Evolutionary conservation across 2,888 invertebrate species (phyloP), one percentile per base, ranked within the genome.

Genomic region (Achlya flavicornis): DNA sequence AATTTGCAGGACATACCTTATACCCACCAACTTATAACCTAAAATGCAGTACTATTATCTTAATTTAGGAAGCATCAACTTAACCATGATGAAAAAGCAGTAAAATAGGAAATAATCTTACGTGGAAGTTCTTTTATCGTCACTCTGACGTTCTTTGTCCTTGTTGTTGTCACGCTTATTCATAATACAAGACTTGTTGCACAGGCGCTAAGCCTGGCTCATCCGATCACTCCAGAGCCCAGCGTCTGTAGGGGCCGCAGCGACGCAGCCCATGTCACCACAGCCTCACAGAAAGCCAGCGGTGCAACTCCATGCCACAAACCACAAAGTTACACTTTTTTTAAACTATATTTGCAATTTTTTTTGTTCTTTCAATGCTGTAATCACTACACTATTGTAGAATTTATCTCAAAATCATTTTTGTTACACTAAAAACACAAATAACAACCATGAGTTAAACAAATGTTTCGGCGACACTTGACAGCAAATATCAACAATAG

Each of bases 401-500:
- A 89, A 91, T 93, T 92, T 93, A 93, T 92, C 93, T 93, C 88
- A 92, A 87, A 90, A 93, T 92, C 93, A 93, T 93, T 91, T 92
- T 93, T 86, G 86, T 85, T 88, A 82, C 88, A 89, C 93, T 92
- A 89, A 74, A 88, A 90, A 80, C 83, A 84, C 80, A 84, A 87
- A 81, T 81, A 82, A 53, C 69, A 71, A 72, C 66, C 59, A 74
- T 77, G 71, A 72, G 63, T 60, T 62, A 68, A 64, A 72, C n/a
- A n/a, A 80, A 85, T 91, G 91, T 90, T 91, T 90, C 92, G 91
- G 89, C 91, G 91, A 91, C 88, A 78, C 74, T 75, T 76, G 77
- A 82, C 74, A 60, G 73, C 69, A 59, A 60, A 60, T 60, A 60
- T 48, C 59, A 63, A 58, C 33, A 33, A 48, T 16, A 32, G 46